phyloP scores from a whole-genome alignment of 2,113 vertebrate species.

The Periophthalmodon schlosseri region DNA sequence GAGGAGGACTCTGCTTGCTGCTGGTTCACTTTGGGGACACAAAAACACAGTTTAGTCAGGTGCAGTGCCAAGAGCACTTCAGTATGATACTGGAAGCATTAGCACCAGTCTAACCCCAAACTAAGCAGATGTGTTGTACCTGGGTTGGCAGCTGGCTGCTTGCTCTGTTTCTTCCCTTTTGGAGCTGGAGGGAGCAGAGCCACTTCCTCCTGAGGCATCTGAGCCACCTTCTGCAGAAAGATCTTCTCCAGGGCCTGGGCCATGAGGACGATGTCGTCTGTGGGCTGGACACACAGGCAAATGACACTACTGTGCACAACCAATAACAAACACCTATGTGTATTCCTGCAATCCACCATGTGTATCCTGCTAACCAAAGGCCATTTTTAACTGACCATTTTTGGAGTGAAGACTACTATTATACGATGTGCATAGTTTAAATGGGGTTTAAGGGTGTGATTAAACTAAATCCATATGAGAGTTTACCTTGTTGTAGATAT shows the following conservation, averaged over 20 bases:
- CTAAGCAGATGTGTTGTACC: conserved; percentile 64
- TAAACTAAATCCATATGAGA: background rate
- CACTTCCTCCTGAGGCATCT: conserved; percentile 98
- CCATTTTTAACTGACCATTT: no score
- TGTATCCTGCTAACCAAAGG: no score
- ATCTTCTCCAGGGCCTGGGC: conserved; percentile 98
- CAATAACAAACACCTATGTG: background rate
- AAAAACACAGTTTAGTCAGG: background rate
- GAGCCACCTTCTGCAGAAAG: conserved; percentile 97
- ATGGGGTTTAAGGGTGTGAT: no score
- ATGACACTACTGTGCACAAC: background rate
- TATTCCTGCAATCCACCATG: no score
- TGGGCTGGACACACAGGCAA: conserved; percentile 77
- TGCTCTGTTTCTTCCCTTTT: conserved; percentile 93
- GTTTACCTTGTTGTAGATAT: conserved; percentile 73
- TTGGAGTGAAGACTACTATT: no score
- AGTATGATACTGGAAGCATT: no score
- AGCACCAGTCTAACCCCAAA: no score
- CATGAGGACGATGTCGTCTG: conserved; percentile 98
- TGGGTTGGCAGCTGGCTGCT: conserved; percentile 81
- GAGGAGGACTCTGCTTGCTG: conserved; percentile 84
- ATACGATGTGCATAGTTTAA: no score
- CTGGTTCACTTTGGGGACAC: conserved; percentile 60
- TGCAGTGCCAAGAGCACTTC: no score
- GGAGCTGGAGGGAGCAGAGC: conserved; percentile 91